phyloP scores from a whole-genome alignment of 2,113 vertebrate genomes.

The Hassar affinis region DNA sequence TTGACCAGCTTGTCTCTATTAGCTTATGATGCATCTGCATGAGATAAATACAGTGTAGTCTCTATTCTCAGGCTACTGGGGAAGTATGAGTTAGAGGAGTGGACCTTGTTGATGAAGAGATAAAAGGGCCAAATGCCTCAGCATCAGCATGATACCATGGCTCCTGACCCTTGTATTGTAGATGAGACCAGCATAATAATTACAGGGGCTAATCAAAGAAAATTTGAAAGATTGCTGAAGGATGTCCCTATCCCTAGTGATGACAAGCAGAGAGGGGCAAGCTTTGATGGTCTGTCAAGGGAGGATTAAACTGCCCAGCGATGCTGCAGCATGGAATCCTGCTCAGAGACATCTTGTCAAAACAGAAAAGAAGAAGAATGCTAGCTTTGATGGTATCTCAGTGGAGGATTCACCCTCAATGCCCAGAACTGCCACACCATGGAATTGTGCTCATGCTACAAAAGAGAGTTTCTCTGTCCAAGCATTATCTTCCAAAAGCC shows the following conservation, averaged over 20 bases:
- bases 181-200: conserved; percentile 22
- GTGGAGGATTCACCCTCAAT: conserved; percentile 32
- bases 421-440: conserved; percentile 28
- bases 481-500: not conserved
- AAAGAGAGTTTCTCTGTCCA: not conserved
- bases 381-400: conserved; percentile 9
- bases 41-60: conserved; percentile 24
- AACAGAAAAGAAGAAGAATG: conserved; percentile 37
- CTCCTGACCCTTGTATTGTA: conserved; percentile 16
- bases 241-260: conserved; percentile 8
- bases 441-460: conserved; percentile 14
- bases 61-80: conserved; percentile 25
- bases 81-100: conserved; percentile 24
- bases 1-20: not conserved
- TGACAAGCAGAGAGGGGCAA: conserved; percentile 39
- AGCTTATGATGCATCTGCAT: not conserved
- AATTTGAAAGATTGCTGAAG: conserved; percentile 28
- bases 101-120: conserved; percentile 35
- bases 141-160: conserved; percentile 31
- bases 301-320: conserved; percentile 37
- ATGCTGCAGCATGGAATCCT: conserved; percentile 28
- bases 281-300: conserved; percentile 1
- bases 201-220: conserved; percentile 20
- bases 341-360: conserved; percentile 35
- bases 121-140: conserved; percentile 25